These are phyloP conservation scores for Tachypleus tridentatus DNA, from an alignment of 1,140 invertebrate species.

Conservation along the genomic window DNA sequence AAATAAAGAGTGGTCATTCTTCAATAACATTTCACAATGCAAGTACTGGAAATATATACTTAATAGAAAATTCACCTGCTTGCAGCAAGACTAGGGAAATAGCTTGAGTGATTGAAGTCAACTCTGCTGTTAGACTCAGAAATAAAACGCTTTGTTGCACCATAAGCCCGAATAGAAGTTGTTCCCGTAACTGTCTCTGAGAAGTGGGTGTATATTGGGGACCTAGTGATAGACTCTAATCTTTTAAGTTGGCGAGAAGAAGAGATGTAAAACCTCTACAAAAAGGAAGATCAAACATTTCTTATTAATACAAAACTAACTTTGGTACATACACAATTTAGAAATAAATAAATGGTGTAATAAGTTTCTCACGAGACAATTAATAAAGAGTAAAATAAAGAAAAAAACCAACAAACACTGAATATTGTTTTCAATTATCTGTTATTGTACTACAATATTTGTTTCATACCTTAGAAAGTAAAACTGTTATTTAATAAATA, in stretches of 20 bases:
- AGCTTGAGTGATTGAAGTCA: slow-evolving; percentile 38
- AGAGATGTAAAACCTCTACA: slow-evolving; percentile 82
- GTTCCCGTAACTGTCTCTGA: slow-evolving; percentile 73
- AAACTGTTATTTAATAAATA: too few species aligned
- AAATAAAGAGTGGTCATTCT: too few species aligned
- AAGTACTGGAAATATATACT: background rate
- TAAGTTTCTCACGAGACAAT: too few species aligned
- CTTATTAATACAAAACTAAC: slow-evolving; percentile 4
- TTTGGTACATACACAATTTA: slow-evolving; percentile 12
- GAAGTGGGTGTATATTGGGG: slow-evolving; percentile 97
- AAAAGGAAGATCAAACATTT: slow-evolving; percentile 21
- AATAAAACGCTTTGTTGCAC: slow-evolving; percentile 27
- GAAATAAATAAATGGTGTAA: background rate
- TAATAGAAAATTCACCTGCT: slow-evolving; percentile 21
- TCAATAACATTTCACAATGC: too few species aligned
- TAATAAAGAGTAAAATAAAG: too few species aligned
- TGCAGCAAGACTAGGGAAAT: slow-evolving; percentile 31
- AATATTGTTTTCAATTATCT: too few species aligned
- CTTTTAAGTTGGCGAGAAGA: slow-evolving; percentile 90
- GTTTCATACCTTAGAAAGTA: too few species aligned
- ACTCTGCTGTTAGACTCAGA: slow-evolving; percentile 30
- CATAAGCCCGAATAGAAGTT: slow-evolving; percentile 39
- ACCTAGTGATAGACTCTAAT: slow-evolving; percentile 88
- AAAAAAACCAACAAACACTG: too few species aligned
- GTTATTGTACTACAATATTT: too few species aligned